Conservation (phyloP, 2,797 vertebrate species). For the Neosalanx taihuensis region DNA sequence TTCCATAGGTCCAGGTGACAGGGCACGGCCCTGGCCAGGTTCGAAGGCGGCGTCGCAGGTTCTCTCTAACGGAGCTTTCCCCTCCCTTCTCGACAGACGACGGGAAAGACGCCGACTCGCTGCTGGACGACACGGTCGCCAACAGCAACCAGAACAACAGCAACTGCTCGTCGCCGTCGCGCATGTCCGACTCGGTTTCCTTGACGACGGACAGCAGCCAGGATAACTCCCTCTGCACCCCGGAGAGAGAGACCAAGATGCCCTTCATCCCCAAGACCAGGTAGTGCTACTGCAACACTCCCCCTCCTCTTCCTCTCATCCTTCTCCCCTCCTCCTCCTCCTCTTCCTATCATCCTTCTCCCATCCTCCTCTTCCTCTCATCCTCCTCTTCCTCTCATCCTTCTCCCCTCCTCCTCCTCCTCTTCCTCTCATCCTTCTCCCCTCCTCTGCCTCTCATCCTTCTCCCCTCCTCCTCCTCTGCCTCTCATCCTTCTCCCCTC, state of each 20-base stretch:
- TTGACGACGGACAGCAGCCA: slow-evolving; percentile 97
- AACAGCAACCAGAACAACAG: slow-evolving; percentile 99
- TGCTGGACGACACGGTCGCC: slow-evolving; percentile 91
- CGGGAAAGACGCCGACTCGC: slow-evolving; percentile 86
- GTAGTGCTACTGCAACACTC: slow-evolving; percentile 56
- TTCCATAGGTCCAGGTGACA: no score
- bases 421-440: neutral
- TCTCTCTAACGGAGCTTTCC: neutral
- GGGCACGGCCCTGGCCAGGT: no score
- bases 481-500: slow-evolving; percentile 47
- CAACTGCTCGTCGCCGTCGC: slow-evolving; percentile 97
- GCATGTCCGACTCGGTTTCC: slow-evolving; percentile 98
- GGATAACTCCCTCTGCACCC: slow-evolving; percentile 92
- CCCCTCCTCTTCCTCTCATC: neutral
- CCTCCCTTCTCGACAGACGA: slow-evolving; percentile 72
- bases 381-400: neutral
- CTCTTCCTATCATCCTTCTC: slow-evolving; percentile 57
- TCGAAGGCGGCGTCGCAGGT: no score
- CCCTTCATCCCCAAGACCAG: slow-evolving; percentile 81
- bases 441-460: no score
- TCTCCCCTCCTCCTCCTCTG: slow-evolving; percentile 48
- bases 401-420: neutral
- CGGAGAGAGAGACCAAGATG: slow-evolving; percentile 83
- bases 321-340: no score
- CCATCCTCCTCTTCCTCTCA: no score